Evolutionary conservation across 2,797 vertebrate species (phyloP).

Genomic region (Buceros bicornis): DNA sequence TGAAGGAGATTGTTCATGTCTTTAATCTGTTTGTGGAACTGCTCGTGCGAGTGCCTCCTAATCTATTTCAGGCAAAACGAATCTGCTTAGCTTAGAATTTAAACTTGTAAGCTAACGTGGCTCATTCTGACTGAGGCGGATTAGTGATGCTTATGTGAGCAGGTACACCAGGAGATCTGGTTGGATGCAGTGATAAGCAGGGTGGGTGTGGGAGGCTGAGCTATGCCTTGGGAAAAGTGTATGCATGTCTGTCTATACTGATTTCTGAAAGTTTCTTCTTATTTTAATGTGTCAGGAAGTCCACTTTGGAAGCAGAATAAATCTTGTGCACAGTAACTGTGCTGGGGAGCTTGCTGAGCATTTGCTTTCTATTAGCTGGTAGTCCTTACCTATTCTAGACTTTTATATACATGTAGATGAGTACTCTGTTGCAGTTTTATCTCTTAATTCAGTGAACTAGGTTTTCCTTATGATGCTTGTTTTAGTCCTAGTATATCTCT

Average conservation of each 20-base stretch:
- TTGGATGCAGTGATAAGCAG: not conserved
- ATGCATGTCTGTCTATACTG: not conserved
- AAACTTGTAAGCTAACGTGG: slow-evolving; percentile 42
- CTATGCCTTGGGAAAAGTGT: not conserved
- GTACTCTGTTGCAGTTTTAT: not conserved
- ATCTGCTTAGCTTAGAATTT: slow-evolving; percentile 56
- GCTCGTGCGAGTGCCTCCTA: not conserved
- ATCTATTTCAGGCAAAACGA: slow-evolving; percentile 27
- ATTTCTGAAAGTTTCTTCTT: not conserved
- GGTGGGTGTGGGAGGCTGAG: not conserved
- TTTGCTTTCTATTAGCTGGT: not conserved
- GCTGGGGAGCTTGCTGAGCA: not conserved
- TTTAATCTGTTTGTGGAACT: not conserved
- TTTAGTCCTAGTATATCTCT: not conserved
- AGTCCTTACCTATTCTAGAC: not conserved
- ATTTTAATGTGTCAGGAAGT: not conserved
- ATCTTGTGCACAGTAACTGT: not conserved
- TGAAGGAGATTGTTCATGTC: not conserved
- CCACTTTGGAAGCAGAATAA: not conserved
- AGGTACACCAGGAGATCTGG: not conserved
- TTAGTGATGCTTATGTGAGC: not conserved
- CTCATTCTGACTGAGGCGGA: not conserved
- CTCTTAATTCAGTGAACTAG: not conserved
- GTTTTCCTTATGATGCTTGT: not conserved
- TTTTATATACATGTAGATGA: not conserved